phyloP scores from a whole-genome alignment of 2,797 vertebrate species.

The Platalea minor region DNA sequence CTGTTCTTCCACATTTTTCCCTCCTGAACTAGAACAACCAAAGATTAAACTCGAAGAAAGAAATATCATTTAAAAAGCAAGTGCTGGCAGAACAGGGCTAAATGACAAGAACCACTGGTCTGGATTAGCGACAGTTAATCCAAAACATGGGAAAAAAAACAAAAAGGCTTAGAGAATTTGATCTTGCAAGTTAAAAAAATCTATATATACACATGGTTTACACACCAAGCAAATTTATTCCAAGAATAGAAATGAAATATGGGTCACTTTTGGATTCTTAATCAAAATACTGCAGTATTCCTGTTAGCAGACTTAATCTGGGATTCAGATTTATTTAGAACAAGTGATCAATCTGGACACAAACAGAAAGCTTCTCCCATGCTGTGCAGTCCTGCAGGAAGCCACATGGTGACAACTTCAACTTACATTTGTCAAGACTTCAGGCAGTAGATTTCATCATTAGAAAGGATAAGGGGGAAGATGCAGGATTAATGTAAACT shows the following conservation, averaged over 20 bases:
- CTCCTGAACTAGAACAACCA: background rate
- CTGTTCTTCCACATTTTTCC: background rate
- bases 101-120: slow-evolving; percentile 14
- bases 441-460: background rate
- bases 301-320: slow-evolving; percentile 26
- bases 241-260: slow-evolving; percentile 46
- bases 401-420: background rate
- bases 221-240: slow-evolving; percentile 41
- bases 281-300: slow-evolving; percentile 30
- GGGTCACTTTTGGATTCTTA: slow-evolving; percentile 50
- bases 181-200: slow-evolving; percentile 17
- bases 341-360: slow-evolving; percentile 22
- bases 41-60: slow-evolving; percentile 20
- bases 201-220: slow-evolving; percentile 39
- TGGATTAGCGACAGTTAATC: slow-evolving; percentile 37
- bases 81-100: slow-evolving; percentile 13
- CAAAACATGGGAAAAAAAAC: background rate
- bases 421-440: background rate
- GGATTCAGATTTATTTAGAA: slow-evolving; percentile 33
- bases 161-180: slow-evolving; percentile 39
- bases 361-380: background rate
- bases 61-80: background rate
- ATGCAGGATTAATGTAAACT: background rate
- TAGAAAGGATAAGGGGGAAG: background rate
- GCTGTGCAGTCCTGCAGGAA: background rate